Evolutionary conservation across 2,888 invertebrate genomes (phyloP), one percentile per base, ranked within the genome.

Genomic region (Ceramica pisi): DNA sequence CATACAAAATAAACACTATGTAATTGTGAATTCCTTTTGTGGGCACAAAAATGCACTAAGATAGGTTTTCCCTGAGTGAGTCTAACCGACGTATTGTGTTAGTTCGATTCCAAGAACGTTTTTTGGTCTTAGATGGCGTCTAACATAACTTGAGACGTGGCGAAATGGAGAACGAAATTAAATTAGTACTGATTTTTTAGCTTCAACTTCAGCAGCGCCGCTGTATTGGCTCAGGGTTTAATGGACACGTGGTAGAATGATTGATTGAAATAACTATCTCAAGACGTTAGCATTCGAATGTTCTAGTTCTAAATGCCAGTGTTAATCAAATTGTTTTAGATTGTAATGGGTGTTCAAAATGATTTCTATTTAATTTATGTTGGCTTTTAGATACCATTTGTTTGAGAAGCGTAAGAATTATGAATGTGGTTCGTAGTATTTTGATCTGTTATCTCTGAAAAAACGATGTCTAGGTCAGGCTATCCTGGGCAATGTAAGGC

Each of bases 281-380:
- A 78, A 78, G 23, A 78, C 53, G 71, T 60, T 55, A 56, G 48
- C 23, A 56, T 56, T 56, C 35, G 50, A 23, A 71, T 50, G 61
- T 44, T 74, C 60, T 44, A 72, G 50, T 61, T 74, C 10, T 44
- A 44, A 50, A 56, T n/a, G 57, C 9, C 38, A 53, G 57, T 59
- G 55, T 56, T 79, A 19, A 61, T 72, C 60, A 38, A 72, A 61
- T 72, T 79, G 35, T 61, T 74, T 74, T 50, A 35, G 2, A 72
- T 50, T 41, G 19, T 41, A 70, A 53, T 78, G 70, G 50, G n/a
- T 46, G 46, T 56, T 73, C 50, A 21, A 72, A 74, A 74, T 50
- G 73, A 56, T 56, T 79, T 50, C 44, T 61, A 67, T 78, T 63
- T 80, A 74, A 74, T 74, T 79, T 74, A 74, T 74, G 50, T 19